Base-by-base conservation (phyloP, 2,888 invertebrate species). In the Chrysolina americana region DNA sequence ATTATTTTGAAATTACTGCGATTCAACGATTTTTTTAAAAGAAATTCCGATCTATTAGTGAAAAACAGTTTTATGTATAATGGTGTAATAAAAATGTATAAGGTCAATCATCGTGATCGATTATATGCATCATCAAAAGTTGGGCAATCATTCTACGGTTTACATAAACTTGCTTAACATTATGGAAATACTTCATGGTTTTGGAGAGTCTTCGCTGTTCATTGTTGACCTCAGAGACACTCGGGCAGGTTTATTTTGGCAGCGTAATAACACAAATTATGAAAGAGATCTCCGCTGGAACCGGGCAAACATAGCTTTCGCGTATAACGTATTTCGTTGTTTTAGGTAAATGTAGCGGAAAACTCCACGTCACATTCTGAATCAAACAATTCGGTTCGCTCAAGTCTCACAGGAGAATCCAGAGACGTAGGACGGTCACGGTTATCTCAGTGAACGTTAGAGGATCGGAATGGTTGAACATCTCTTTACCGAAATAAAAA, bases 151-250 rank as follows among this genome's bases (percentile, higher is more conserved):
- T 53, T 53, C 19, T 2, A 53, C 53, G 53, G 19, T 19, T 17
- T 21, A 17, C 53, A 3, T 10, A 53, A 53, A 53, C 21, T 23
- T 13, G 53, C 21, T 53, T 53, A 21, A 50, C 8, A n/a, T n/a
- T 17, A 17, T 50, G 8, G 17, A 17, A 50, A 50, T 6, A 23
- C 21, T 19, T 11, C 53, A 53, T 21, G 19, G 11, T 53, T 53
- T 21, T 13, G 19, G n/a, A 53, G 44, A 44, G 11, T 53, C 21
- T 21, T 19, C 13, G 5, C 13, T 19, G 11, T 53, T 53, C 21
- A 21, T 53, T 21, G 53, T 53, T 2, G 21, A 53, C 21, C 53
- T 53, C 53, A 53, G 53, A 53, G 53, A 53, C 53, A 13, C 21
- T 53, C 53, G 21, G 21, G 53, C 53, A 53, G 6, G 13, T 53